Percentiles rank a stretch among this genome's conserved stretches.
Evolutionary conservation across 2,113 vertebrate genomes (phyloP).

Genomic region (Protobothrops mucrosquamatus): DNA sequence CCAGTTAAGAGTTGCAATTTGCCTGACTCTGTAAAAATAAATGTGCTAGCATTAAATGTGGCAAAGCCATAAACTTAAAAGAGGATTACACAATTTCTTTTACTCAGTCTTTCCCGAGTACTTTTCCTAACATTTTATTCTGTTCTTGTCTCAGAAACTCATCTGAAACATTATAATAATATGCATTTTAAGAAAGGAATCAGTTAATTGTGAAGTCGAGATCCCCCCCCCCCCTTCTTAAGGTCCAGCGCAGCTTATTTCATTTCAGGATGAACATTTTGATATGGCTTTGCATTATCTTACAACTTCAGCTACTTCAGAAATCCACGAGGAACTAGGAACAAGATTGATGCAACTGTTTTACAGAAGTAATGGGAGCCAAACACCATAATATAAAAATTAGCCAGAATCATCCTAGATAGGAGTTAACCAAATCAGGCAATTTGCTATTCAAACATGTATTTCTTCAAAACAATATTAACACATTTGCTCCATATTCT

Average conservation of each 20-base stretch:
- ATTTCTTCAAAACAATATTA: slow-evolving; percentile 57
- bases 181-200: background rate
- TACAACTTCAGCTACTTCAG: background rate
- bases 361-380: background rate
- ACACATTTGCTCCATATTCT: slow-evolving; percentile 62
- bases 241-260: background rate
- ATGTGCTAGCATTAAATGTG: background rate
- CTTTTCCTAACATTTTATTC: background rate
- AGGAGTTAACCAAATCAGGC: slow-evolving; percentile 57
- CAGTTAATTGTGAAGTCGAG: background rate
- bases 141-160: background rate
- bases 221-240: background rate
- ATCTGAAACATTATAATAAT: background rate
- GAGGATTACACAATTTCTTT: background rate
- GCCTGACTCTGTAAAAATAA: background rate
- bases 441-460: slow-evolving; percentile 63
- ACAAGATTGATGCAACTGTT: background rate
- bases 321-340: background rate
- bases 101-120: background rate
- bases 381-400: background rate
- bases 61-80: background rate
- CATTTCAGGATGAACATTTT: background rate
- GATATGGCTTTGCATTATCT: background rate
- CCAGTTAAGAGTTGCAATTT: background rate
- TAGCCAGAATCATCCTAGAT: background rate